Percentiles rank a stretch among this genome's conserved stretches.
Evolutionary conservation across 2,113 vertebrate genomes (phyloP).

Genomic region (Daubentonia madagascariensis): DNA sequence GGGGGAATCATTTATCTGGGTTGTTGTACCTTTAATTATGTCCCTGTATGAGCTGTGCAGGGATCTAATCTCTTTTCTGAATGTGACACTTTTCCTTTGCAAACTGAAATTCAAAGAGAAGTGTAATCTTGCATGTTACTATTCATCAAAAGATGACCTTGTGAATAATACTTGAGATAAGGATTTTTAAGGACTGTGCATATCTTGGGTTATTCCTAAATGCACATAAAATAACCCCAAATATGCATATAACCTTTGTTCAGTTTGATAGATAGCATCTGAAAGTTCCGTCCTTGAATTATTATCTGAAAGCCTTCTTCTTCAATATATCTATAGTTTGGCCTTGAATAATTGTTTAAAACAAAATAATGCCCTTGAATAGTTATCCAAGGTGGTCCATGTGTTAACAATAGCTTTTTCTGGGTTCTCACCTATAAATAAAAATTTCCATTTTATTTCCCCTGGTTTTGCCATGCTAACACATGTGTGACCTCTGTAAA

Average conservation of each 20-base stretch:
- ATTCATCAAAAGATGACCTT: slow-evolving; percentile 48
- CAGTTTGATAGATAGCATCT: slow-evolving; percentile 3
- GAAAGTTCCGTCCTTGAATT: slow-evolving; percentile 49
- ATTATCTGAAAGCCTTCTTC: slow-evolving; percentile 30
- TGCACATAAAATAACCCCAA: slow-evolving; percentile 15
- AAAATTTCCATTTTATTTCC: neutral
- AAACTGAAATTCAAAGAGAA: slow-evolving; percentile 52
- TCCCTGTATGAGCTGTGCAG: neutral
- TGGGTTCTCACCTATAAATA: neutral
- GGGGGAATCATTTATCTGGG: neutral
- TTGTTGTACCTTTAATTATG: neutral
- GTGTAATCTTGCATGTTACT: neutral
- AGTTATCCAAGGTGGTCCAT: neutral
- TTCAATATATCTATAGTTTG: slow-evolving; percentile 13
- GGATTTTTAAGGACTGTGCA: neutral
- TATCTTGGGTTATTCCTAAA: slow-evolving; percentile 12
- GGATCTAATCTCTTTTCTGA: slow-evolving; percentile 34
- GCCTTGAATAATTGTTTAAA: slow-evolving; percentile 23
- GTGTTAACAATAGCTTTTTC: neutral
- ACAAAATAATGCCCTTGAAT: slow-evolving; percentile 1
- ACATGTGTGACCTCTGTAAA: neutral
- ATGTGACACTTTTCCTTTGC: slow-evolving; percentile 33
- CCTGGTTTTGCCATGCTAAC: neutral
- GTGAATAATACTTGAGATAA: slow-evolving; percentile 26
- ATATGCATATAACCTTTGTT: slow-evolving; percentile 31